Evolutionary conservation across 2,113 vertebrate genomes (phyloP), one percentile per base, ranked within the genome.

Genomic region (Pyxicephalus adspersus): DNA sequence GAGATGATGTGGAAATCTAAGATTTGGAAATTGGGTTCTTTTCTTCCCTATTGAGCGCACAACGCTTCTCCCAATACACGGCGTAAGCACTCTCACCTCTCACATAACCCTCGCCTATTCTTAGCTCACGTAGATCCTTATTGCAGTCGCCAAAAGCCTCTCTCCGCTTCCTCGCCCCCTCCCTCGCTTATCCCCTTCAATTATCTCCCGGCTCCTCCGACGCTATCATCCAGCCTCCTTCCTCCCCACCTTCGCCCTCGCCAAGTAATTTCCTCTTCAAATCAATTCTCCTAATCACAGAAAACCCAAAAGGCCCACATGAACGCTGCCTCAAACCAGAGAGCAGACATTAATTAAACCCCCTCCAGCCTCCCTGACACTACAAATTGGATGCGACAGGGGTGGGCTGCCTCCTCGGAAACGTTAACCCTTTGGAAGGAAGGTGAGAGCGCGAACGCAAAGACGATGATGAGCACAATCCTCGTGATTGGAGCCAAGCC

Each of bases 191-290:
- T 45, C 76, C 5, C 68, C 80, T 3, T 80, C 0, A 45, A 63
- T 72, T 83, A 6, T 75, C 23, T 50, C 34, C 54, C 20, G 50
- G 60, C 70, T 82, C 52, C 71, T 82, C 71, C 26, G 71, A 82
- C 71, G 50, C 70, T 75, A 82, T 82, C 28, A 72, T 4, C 68
- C 80, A 1, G 73, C 83, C 5, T 61, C 54, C 76, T 51, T 64
- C 51, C 64, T 64, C 51, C 50, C 54, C 55, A 67, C 81, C 81
- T 64, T 58, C 81, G 55, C 65, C 65, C 75, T 71, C 61, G 60
- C 77, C 58, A 50, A 22, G 87, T 81, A 4, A 64, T 84, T 85
- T 80, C 83, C 84, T 66, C 73, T 55, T 51, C 81, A 31, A 51
- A 77, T 61, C 76, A 38, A 77, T 22, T 82, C 80, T 28, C 55